phyloP scores from a whole-genome alignment of 2,113 vertebrate species.

The Corydoras sp. region DNA sequence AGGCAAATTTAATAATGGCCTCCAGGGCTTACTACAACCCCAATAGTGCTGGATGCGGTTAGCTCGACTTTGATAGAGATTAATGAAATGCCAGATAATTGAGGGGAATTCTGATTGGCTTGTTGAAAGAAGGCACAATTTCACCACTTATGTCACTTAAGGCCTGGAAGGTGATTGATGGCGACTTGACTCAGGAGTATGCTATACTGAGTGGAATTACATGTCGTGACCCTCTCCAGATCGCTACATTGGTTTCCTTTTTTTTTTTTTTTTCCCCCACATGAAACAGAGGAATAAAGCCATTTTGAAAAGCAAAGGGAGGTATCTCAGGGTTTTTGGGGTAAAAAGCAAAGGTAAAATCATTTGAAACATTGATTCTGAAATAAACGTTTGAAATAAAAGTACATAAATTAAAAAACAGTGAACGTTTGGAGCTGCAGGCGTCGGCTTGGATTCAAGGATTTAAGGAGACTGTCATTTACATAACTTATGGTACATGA shows the following conservation, averaged over 20 bases:
- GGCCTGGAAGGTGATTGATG: constrained; percentile 44
- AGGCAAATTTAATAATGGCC: constrained; percentile 48
- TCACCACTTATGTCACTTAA: constrained; percentile 40
- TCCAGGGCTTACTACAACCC: constrained; percentile 38
- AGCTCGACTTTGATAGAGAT: constrained; percentile 47
- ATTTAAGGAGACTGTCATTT: no score
- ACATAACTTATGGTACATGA: no score
- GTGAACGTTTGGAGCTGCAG: no score
- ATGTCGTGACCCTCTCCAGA: constrained; percentile 9
- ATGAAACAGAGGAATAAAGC: neutral
- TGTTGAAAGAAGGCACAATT: constrained; percentile 42
- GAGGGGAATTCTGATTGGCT: constrained; percentile 42
- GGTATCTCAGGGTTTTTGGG: neutral
- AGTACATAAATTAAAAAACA: no score
- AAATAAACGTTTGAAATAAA: no score
- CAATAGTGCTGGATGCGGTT: constrained; percentile 43
- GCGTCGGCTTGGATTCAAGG: no score
- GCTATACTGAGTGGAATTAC: constrained; percentile 16
- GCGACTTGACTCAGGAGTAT: constrained; percentile 30
- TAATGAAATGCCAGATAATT: constrained; percentile 53
- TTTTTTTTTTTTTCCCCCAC: neutral
- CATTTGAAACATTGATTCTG: no score
- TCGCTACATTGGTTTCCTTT: neutral
- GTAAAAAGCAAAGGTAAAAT: no score
- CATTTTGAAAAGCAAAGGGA: neutral